These are phyloP conservation scores for Tyto alba DNA, from an alignment of 2,113 vertebrate genomes.

Conservation along the genomic window DNA sequence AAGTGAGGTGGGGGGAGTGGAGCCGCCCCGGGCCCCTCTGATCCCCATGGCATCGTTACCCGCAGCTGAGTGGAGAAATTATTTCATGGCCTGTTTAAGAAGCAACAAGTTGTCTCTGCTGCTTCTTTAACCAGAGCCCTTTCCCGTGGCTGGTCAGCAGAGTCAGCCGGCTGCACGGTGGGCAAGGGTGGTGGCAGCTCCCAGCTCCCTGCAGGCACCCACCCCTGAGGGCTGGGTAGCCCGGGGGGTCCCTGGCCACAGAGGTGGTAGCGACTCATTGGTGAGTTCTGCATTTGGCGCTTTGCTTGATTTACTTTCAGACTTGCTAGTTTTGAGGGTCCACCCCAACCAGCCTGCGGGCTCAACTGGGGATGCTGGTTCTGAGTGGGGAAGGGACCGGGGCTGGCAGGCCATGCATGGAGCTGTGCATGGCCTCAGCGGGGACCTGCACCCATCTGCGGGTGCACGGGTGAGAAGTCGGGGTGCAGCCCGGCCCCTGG, in stretches of 20 bases:
- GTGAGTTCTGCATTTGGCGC: not conserved
- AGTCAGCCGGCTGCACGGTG: fast-evolving
- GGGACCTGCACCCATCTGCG: not conserved
- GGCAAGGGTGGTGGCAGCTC: not conserved
- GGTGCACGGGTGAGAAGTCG: fast-evolving
- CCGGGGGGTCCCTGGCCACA: not conserved
- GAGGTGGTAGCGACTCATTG: fast-evolving
- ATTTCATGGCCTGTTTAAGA: not conserved
- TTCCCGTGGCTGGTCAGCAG: fast-evolving
- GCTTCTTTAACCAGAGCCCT: not conserved
- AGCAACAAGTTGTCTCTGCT: not conserved
- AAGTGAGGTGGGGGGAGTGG: fast-evolving
- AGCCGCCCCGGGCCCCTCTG: not conserved
- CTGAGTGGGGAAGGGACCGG: not conserved
- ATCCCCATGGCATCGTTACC: not conserved
- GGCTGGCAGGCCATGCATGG: fast-evolving
- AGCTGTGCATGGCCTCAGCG: not conserved
- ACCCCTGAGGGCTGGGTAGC: too few species aligned
- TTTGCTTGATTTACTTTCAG: not conserved
- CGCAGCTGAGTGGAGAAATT: not conserved
- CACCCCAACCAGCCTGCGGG: fast-evolving
- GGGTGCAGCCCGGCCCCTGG: not conserved
- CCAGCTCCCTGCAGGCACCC: not conserved
- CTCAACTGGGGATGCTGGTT: not conserved
- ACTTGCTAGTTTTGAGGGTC: not conserved